Conservation (phyloP, 2,888 invertebrate species). For the Tyria jacobaeae region DNA sequence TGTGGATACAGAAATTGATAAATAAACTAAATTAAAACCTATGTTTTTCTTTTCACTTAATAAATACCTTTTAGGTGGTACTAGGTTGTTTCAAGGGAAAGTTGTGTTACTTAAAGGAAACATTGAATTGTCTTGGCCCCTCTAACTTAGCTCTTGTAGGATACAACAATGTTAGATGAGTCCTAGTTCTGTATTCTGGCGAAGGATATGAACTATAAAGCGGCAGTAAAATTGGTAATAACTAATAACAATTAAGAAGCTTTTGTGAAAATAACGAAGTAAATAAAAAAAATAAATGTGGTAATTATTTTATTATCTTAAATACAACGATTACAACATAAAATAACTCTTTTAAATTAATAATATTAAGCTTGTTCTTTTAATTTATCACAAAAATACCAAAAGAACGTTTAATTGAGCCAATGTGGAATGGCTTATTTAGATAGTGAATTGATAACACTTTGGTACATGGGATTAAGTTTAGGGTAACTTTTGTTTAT, state of each 20-base stretch:
- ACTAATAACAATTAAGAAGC: too few species aligned
- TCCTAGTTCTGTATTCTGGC: too few species aligned
- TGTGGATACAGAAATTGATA: slow-evolving; percentile 86
- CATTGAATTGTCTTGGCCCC: too few species aligned
- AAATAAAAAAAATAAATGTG: slow-evolving; percentile 36
- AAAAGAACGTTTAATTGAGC: slow-evolving; percentile 74
- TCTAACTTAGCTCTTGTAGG: too few species aligned
- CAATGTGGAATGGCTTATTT: slow-evolving; percentile 76
- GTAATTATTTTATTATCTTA: slow-evolving; percentile 79
- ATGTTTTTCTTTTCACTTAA: slow-evolving; percentile 43
- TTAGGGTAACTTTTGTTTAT: slow-evolving; percentile 47
- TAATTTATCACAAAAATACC: slow-evolving; percentile 80
- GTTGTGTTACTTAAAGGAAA: too few species aligned
- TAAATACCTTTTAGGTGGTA: not conserved
- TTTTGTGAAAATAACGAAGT: not conserved
- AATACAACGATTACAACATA: slow-evolving; percentile 85
- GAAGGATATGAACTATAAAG: too few species aligned
- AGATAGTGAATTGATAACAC: slow-evolving; percentile 50
- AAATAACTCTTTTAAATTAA: slow-evolving; percentile 83
- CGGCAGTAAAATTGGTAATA: too few species aligned
- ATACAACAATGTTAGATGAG: too few species aligned
- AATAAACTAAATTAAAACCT: slow-evolving; percentile 76
- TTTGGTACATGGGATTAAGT: slow-evolving; percentile 61
- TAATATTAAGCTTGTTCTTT: slow-evolving; percentile 84
- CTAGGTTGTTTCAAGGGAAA: too few species aligned